phyloP scores from a whole-genome alignment of 2,113 vertebrate species.

The Rhynchopsitta pachyrhyncha region DNA sequence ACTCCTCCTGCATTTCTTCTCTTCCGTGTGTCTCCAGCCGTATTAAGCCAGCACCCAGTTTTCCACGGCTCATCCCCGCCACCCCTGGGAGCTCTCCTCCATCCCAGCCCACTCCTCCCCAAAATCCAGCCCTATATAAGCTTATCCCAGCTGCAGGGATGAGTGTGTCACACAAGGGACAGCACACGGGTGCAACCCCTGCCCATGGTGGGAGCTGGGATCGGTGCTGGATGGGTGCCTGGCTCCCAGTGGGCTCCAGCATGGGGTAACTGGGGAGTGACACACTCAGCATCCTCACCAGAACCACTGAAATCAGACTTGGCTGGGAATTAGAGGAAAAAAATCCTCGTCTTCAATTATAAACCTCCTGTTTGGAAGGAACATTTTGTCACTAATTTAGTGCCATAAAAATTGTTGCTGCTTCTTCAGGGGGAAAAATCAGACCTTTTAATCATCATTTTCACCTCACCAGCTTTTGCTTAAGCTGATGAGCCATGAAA shows the following conservation, averaged over 20 bases:
- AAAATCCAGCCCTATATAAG: neutral
- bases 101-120: neutral
- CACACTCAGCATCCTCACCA: accelerated
- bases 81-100: neutral
- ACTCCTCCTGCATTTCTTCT: conserved; percentile 1
- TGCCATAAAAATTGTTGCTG: neutral
- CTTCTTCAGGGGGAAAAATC: neutral
- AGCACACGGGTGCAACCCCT: neutral
- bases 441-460: neutral
- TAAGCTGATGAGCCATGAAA: accelerated
- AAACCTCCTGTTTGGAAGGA: neutral
- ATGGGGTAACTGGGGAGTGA: accelerated
- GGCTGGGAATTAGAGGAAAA: neutral
- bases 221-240: accelerated
- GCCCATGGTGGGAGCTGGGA: neutral
- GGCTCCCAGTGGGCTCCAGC: neutral
- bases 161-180: neutral
- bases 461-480: neutral
- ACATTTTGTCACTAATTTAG: neutral
- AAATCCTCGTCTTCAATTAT: neutral
- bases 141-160: accelerated
- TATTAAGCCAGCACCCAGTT: neutral
- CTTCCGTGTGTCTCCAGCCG: neutral
- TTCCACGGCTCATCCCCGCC: neutral
- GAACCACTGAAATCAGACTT: neutral